Evolutionary conservation across 2,113 vertebrate genomes (phyloP), one percentile per base, ranked within the genome.

Genomic region (Empidonax alnorum): DNA sequence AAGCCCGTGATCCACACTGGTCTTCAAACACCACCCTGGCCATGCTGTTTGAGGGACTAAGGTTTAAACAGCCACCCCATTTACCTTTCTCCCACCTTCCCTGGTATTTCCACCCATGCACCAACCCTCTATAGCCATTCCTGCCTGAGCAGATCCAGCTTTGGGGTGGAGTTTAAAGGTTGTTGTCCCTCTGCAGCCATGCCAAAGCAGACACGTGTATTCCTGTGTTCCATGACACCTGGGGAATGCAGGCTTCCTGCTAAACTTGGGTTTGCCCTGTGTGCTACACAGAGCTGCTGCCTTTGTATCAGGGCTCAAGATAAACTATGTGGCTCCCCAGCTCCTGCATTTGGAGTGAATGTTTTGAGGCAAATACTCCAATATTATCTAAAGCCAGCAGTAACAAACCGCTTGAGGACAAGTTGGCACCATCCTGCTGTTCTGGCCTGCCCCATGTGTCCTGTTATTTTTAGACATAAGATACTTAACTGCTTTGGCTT

Each of bases 401-500:
- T 41, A 82, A 56, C 37, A 63, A 66, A 81, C 30, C 30, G 80
- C 80, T 58, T 76, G n/a, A 74, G 82, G 82, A 49, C 10, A 39
- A 50, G 46, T 17, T 89, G 91, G 61, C 80, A 56, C 47, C 13
- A 15, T 52, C 14, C 30, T 67, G 56, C 56, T 75, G 31, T 87
- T 91, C 61, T 8, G 10, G 93, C 63, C 68, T 71, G 63, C 61
- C 8, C 71, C 30, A 24, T 65, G 33, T 74, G 61, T 77, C 66
- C 65, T 68, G 61, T 71, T 96, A 96, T 95, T 90, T 95, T 92
- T 96, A 94, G 88, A 75, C 21, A 21, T 96, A 96, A 97, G 94
- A 62, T 77, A 66, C 93, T 96, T 96, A 96, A 86, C 87, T 90
- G 4, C 93, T 96, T 84, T 81, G 88, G 76, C 90, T 93, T 96